Conservation (phyloP, 2,113 vertebrate species). For the Ceuthmochares aereus region DNA sequence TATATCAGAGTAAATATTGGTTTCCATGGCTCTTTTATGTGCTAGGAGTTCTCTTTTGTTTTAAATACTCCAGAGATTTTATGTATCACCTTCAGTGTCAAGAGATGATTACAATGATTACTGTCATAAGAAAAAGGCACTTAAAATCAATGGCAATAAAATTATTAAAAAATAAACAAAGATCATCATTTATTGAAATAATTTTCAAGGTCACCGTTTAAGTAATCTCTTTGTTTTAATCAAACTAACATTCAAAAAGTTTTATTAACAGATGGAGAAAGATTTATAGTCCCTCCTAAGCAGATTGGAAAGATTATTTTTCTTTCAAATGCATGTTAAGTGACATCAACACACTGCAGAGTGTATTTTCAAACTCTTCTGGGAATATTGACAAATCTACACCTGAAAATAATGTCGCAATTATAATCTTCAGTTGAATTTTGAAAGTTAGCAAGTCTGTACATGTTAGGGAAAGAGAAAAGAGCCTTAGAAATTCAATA, state of each 20-base stretch:
- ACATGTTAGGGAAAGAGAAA: background rate
- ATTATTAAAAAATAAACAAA: background rate
- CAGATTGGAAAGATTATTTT: background rate
- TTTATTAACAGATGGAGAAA: background rate
- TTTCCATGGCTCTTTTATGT: constrained; percentile 3
- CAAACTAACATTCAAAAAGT: constrained; percentile 3
- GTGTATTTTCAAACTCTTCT: constrained; percentile 16
- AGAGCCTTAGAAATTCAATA: background rate
- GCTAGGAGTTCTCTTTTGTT: background rate
- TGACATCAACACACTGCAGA: constrained; percentile 10
- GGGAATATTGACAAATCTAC: background rate
- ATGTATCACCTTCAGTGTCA: background rate
- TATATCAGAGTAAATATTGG: constrained; percentile 35
- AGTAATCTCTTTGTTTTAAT: constrained; percentile 22
- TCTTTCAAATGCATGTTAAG: constrained; percentile 28
- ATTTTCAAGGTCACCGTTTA: constrained; percentile 36
- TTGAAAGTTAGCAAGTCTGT: background rate
- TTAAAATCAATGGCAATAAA: background rate
- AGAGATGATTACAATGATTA: background rate
- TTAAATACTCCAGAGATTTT: constrained; percentile 12
- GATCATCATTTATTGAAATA: constrained; percentile 34
- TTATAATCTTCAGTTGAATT: constrained; percentile 41
- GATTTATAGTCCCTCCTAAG: background rate
- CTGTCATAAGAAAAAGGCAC: constrained; percentile 6
- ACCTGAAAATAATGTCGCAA: constrained; percentile 5